Conservation (phyloP, 2,888 invertebrate genomes). For the Sthenelais limicola region DNA sequence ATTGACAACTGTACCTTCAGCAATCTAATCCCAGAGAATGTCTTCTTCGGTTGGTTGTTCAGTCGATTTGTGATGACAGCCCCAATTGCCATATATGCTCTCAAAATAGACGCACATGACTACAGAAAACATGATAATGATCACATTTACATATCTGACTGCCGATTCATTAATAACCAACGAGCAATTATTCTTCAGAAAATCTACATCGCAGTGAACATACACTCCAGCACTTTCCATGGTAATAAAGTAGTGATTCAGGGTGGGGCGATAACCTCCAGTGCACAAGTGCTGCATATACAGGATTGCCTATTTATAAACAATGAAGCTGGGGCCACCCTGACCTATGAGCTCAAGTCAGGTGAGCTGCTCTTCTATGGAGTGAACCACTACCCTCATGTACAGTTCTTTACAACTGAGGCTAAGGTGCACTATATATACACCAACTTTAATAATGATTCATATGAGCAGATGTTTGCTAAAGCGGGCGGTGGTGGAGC, state of each 20-base stretch:
- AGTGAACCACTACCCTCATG: too few relatives aligned
- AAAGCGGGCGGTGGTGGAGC: conserved; percentile 22
- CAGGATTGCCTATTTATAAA: not conserved
- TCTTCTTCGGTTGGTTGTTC: conserved; percentile 1
- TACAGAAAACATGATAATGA: not conserved
- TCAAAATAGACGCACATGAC: too few relatives aligned
- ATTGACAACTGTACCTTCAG: conserved; percentile 4
- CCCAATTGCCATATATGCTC: not conserved
- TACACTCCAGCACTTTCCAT: not conserved
- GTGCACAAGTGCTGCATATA: not conserved
- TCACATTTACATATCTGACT: not conserved
- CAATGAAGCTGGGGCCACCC: not conserved
- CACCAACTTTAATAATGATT: too few relatives aligned
- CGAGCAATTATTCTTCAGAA: conserved; percentile 1
- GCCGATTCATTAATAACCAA: conserved; percentile 1
- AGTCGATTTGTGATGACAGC: not conserved
- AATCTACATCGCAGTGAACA: not conserved
- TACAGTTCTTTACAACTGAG: not conserved
- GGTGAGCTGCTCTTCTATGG: not conserved
- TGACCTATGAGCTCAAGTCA: not conserved
- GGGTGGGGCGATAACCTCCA: conserved; percentile 1
- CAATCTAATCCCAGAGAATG: not conserved
- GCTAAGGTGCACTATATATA: too few relatives aligned
- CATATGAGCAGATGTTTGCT: not conserved
- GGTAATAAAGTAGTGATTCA: conserved; percentile 1